Base-by-base conservation (phyloP, 2,113 vertebrate species). In the Prinia subflava region DNA sequence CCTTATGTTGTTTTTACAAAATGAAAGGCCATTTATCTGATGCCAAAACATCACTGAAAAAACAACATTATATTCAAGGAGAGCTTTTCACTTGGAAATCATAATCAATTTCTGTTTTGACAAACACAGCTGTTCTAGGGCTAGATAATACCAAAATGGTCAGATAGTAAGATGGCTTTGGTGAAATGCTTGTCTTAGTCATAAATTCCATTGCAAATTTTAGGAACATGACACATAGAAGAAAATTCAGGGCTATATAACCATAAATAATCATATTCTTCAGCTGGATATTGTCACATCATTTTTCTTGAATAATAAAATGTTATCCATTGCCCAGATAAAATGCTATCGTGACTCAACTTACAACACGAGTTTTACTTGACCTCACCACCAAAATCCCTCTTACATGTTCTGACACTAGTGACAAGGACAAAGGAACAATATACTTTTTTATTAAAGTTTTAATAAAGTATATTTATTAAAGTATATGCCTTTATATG, bases 201-300 rank as follows among this genome's bases (percentile, higher is more conserved):
- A 96, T 92, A 94, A 97, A 89, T 92, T 90, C 53, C 87, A 37
- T 53, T 77, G 47, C 39, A 60, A 68, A 94, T 88, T 81, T 89
- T 57, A 86, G 65, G 35, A 83, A 92, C 44, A 63, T 90, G 94
- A 96, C 81, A 95, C 71, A 88, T 57, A 56, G 60, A 96, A 93
- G n/a, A 94, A 86, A 92, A 96, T 94, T 93, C 68, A 90, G 24
- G 20, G 69, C 83, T 76, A 89, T 83, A 97, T 92, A 86, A 91
- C 74, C 87, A 94, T 95, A 97, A 97, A 93, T 94, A 96, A 96
- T 76, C 75, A 67, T 80, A 91, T 70, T 95, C 92, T 97, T 98
- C 74, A 74, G n/a, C 44, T 94, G 73, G 46, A 92, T 86, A 79
- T 55, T 92, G 81, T 68, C 91, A 70, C 75, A 86, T 85, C 35